These are phyloP conservation scores for Lordiphosa andalusiaca DNA, from an alignment of 2,888 invertebrate genomes.

Conservation along the genomic window DNA sequence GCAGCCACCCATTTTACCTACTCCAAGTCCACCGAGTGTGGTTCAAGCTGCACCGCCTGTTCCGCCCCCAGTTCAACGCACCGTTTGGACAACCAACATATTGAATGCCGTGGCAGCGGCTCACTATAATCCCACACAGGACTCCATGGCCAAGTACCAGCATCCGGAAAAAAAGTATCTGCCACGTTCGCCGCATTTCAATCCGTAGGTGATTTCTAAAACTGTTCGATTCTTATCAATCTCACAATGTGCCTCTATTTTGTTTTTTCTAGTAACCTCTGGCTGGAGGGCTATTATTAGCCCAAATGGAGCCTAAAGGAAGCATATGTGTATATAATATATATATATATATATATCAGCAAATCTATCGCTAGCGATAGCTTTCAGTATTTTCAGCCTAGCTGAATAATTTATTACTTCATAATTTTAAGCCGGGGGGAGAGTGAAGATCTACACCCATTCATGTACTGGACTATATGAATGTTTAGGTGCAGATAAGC, in stretches of 20 bases:
- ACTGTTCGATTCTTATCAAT: neutral
- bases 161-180: constrained; percentile 34
- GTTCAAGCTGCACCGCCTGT: neutral
- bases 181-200: constrained; percentile 37
- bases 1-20: too few relatives aligned
- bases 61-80: neutral
- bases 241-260: constrained; percentile 3
- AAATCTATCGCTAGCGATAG: too few relatives aligned
- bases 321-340: too few relatives aligned
- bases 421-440: too few relatives aligned
- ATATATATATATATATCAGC: too few relatives aligned
- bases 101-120: constrained; percentile 49
- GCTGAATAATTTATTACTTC: too few relatives aligned
- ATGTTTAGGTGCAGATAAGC: too few relatives aligned
- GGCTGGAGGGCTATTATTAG: constrained; percentile 8
- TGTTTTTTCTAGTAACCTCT: constrained; percentile 33
- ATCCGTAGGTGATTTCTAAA: constrained; percentile 36
- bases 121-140: constrained; percentile 39
- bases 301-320: neutral
- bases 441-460: too few relatives aligned
- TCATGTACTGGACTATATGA: too few relatives aligned
- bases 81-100: constrained; percentile 28
- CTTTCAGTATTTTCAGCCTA: too few relatives aligned
- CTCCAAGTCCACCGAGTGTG: neutral
- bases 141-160: constrained; percentile 23